These are phyloP conservation scores for Lithobius niger DNA, from an alignment of 1,140 invertebrate genomes.

Conservation along the genomic window DNA sequence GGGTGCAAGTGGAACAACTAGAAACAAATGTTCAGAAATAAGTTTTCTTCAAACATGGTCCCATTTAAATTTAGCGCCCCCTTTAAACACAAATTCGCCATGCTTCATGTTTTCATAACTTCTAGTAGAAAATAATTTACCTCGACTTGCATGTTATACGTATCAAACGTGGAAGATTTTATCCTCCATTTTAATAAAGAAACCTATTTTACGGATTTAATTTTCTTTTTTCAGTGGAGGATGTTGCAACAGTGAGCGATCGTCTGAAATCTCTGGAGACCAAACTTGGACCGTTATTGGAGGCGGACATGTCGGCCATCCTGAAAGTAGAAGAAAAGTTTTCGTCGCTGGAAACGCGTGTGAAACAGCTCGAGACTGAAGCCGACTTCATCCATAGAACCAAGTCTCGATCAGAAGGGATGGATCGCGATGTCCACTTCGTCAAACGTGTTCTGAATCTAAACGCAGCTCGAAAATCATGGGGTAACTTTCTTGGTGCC, in stretches of 20 bases:
- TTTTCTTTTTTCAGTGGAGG: conserved; percentile 2
- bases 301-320: neutral
- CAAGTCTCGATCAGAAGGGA: neutral
- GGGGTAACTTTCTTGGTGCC: conserved; percentile 2
- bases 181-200: too few species aligned
- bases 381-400: neutral
- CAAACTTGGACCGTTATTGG: neutral
- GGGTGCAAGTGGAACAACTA: too few species aligned
- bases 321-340: conserved; percentile 4
- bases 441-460: neutral
- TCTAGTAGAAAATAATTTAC: neutral
- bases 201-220: neutral
- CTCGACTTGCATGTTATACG: too few species aligned
- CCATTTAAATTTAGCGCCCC: neutral
- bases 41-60: neutral
- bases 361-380: neutral
- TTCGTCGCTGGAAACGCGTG: neutral
- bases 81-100: neutral
- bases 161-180: too few species aligned
- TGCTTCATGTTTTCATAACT: neutral
- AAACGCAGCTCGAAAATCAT: neutral
- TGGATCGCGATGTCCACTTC: conserved; percentile 7
- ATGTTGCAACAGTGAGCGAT: neutral
- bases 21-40: too few species aligned
- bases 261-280: neutral